Conservation (phyloP, 2,888 invertebrate species). For the Dynastes tityus region DNA sequence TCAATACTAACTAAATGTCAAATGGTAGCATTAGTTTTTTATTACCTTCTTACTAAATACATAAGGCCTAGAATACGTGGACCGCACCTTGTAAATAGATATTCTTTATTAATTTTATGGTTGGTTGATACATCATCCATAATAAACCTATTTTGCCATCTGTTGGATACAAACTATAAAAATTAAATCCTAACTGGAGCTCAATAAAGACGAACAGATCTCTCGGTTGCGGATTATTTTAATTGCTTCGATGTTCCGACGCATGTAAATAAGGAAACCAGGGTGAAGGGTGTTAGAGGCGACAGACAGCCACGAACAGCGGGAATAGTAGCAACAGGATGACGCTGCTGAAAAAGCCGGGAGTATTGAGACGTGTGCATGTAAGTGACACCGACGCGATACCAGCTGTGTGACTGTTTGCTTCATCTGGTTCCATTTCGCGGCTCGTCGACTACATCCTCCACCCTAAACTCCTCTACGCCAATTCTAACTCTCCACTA, state of each 20-base stretch:
- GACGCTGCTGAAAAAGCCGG: constrained; percentile 34
- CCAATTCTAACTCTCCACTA: not conserved
- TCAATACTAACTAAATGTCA: too few relatives aligned
- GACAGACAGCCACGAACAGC: not conserved
- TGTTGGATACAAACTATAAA: too few relatives aligned
- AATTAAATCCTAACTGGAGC: too few relatives aligned
- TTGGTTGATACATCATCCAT: too few relatives aligned
- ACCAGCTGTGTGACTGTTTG: constrained; percentile 68
- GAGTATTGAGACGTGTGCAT: constrained; percentile 63
- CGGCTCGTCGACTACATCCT: constrained; percentile 65
- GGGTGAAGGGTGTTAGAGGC: not conserved
- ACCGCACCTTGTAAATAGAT: too few relatives aligned
- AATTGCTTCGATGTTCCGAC: constrained; percentile 25
- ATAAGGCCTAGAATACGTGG: too few relatives aligned
- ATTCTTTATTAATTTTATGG: too few relatives aligned
- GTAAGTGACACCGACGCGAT: constrained; percentile 66
- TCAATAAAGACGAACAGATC: too few relatives aligned
- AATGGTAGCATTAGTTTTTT: too few relatives aligned
- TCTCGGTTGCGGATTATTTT: constrained; percentile 11
- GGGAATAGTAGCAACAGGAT: constrained; percentile 39
- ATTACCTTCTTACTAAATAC: too few relatives aligned
- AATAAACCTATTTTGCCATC: too few relatives aligned
- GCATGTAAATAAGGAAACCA: constrained; percentile 23
- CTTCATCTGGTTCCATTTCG: constrained; percentile 69
- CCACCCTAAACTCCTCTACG: constrained; percentile 54